A percentile compares a stretch with the other conserved stretches of the same genome.
phyloP scores from a whole-genome alignment of 2,888 invertebrate species.

The Folsomia candida region DNA sequence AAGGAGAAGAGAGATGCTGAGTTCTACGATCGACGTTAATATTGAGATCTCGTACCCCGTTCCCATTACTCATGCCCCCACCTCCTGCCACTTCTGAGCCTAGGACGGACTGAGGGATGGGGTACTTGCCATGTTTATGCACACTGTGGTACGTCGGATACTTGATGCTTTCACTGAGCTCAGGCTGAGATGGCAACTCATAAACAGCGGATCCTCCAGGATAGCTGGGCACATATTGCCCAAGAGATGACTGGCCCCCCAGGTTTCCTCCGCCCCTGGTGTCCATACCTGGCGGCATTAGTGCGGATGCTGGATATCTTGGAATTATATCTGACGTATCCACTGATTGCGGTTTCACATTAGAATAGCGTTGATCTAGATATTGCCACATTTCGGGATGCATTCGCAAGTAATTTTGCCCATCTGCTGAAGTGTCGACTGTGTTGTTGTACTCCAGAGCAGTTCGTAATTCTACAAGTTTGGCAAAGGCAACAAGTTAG shows the following conservation, averaged over 20 bases:
- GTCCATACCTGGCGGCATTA: conserved; percentile 29
- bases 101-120: conserved; percentile 15
- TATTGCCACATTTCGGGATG: conserved; percentile 54
- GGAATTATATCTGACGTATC: conserved; percentile 38
- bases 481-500: too few relatives aligned
- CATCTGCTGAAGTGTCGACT: conserved; percentile 57
- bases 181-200: conserved; percentile 44
- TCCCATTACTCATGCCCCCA: conserved; percentile 41
- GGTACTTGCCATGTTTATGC: conserved; percentile 44
- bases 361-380: conserved; percentile 44
- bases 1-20: not conserved
- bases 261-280: conserved; percentile 10
- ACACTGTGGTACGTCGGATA: conserved; percentile 47
- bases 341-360: conserved; percentile 15
- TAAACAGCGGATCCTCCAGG: conserved; percentile 33
- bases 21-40: conserved; percentile 40
- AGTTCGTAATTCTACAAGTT: conserved; percentile 54
- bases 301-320: conserved; percentile 37
- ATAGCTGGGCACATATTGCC: conserved; percentile 24
- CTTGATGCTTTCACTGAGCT: conserved; percentile 45
- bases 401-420: conserved; percentile 55
- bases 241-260: not conserved
- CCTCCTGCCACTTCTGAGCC: conserved; percentile 32
- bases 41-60: conserved; percentile 28
- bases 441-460: conserved; percentile 55